These are phyloP conservation scores for Oryzias woworae DNA, from an alignment of 2,113 vertebrate genomes.

Conservation along the genomic window DNA sequence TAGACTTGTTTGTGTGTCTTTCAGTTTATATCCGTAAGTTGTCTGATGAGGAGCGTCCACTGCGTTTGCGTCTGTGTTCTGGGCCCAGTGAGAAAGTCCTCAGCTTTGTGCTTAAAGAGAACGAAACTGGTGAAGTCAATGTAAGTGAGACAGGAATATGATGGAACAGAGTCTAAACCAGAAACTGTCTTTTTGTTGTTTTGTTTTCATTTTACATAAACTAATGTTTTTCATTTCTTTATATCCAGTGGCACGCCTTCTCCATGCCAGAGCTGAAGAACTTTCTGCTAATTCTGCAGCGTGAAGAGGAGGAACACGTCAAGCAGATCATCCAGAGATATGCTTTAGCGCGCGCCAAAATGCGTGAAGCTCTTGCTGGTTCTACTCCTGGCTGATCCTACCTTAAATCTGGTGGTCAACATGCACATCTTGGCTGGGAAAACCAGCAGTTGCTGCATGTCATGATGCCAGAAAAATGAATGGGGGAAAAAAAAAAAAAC, in stretches of 20 bases:
- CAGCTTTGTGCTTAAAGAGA: conserved; percentile 92
- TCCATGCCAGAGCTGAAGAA: conserved; percentile 91
- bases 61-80: conserved; percentile 84
- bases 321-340: conserved; percentile 88
- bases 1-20: background rate
- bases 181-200: background rate
- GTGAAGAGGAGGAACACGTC: conserved; percentile 91
- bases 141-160: conserved; percentile 78
- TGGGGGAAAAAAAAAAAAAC: conserved; percentile 36
- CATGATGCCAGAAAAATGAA: conserved; percentile 54
- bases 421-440: conserved; percentile 54
- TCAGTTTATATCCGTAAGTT: conserved; percentile 90
- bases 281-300: conserved; percentile 90
- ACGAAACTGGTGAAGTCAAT: conserved; percentile 94
- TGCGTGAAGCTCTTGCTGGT: conserved; percentile 83
- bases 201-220: too few relatives aligned
- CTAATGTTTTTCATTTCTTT: conserved; percentile 1
- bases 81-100: conserved; percentile 90
- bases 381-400: conserved; percentile 82
- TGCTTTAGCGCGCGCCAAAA: conserved; percentile 82
- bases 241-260: conserved; percentile 90
- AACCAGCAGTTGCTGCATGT: conserved; percentile 57
- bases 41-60: conserved; percentile 83
- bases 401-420: conserved; percentile 15
- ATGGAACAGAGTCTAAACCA: background rate